Conservation (phyloP, 2,888 invertebrate species). For the Charanyca ferruginea region DNA sequence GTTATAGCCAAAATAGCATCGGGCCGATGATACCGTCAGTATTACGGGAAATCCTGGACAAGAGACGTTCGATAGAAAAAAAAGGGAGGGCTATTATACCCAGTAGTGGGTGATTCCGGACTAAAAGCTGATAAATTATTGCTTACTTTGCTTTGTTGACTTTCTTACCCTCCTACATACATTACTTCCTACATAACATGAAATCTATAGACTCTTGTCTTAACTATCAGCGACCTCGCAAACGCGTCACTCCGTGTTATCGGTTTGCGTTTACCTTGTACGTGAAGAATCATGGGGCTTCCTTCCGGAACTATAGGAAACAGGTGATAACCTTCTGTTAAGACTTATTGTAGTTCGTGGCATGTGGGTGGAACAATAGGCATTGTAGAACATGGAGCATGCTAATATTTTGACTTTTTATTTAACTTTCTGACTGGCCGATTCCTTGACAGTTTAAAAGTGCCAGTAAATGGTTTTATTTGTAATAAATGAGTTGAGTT, state of each 20-base stretch:
- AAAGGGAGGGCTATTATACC: too few relatives aligned
- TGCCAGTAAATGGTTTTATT: too few relatives aligned
- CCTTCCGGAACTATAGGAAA: slow-evolving; percentile 52
- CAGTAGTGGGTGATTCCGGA: too few relatives aligned
- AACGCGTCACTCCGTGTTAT: slow-evolving; percentile 31
- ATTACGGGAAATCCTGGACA: too few relatives aligned
- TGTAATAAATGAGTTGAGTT: too few relatives aligned
- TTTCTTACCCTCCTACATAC: background rate
- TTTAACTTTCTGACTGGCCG: too few relatives aligned
- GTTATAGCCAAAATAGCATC: too few relatives aligned
- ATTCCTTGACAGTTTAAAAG: too few relatives aligned
- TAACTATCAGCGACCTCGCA: slow-evolving; percentile 19
- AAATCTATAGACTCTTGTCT: slow-evolving; percentile 31
- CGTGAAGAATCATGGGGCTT: slow-evolving; percentile 39
- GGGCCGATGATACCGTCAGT: too few relatives aligned
- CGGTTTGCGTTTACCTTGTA: slow-evolving; percentile 46
- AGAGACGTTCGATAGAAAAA: too few relatives aligned
- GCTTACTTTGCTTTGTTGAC: background rate
- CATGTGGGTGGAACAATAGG: slow-evolving; percentile 18
- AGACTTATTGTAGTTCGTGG: slow-evolving; percentile 18
- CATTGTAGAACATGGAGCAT: slow-evolving; percentile 8
- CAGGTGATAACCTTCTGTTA: slow-evolving; percentile 31
- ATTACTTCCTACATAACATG: background rate
- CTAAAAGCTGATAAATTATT: too few relatives aligned
- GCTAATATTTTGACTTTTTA: background rate